Conservation (phyloP, 2,888 invertebrate genomes). For the Anarsia innoxiella region DNA sequence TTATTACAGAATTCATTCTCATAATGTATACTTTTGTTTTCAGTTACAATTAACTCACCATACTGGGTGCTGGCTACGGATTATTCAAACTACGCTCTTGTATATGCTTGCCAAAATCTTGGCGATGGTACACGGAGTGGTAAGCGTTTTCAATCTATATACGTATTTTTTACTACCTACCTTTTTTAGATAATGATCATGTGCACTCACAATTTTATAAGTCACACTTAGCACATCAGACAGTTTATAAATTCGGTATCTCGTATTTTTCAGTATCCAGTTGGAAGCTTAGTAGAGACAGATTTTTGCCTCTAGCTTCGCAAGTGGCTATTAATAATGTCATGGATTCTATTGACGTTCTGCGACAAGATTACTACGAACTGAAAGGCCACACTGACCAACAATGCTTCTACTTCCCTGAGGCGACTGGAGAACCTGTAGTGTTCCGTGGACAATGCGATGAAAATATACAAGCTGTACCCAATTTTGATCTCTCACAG, state of each 20-base stretch:
- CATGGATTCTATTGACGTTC: constrained; percentile 28
- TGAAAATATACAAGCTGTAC: constrained; percentile 30
- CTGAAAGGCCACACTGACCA: constrained; percentile 32
- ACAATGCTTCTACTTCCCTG: constrained; percentile 52
- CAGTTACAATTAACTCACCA: constrained; percentile 30
- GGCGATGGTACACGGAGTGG: too few relatives aligned
- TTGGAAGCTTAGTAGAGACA: constrained; percentile 52
- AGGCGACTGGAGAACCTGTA: constrained; percentile 36
- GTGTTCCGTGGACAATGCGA: constrained; percentile 52
- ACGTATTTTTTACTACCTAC: too few relatives aligned
- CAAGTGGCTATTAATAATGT: constrained; percentile 26
- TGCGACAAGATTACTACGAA: constrained; percentile 38
- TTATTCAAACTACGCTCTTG: constrained; percentile 75
- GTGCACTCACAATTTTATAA: too few relatives aligned
- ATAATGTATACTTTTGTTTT: constrained; percentile 26
- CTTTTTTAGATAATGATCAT: too few relatives aligned
- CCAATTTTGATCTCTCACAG: constrained; percentile 30
- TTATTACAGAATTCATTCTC: too few relatives aligned
- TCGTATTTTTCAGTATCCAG: constrained; percentile 37
- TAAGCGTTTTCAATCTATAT: too few relatives aligned
- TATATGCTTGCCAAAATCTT: constrained; percentile 76
- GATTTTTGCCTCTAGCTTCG: constrained; percentile 23
- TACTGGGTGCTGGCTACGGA: constrained; percentile 81
- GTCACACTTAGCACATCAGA: too few relatives aligned
- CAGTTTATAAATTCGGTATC: too few relatives aligned